Base-by-base conservation (phyloP, 1,140 invertebrate genomes). In the Panagrolaimus sp. region DNA sequence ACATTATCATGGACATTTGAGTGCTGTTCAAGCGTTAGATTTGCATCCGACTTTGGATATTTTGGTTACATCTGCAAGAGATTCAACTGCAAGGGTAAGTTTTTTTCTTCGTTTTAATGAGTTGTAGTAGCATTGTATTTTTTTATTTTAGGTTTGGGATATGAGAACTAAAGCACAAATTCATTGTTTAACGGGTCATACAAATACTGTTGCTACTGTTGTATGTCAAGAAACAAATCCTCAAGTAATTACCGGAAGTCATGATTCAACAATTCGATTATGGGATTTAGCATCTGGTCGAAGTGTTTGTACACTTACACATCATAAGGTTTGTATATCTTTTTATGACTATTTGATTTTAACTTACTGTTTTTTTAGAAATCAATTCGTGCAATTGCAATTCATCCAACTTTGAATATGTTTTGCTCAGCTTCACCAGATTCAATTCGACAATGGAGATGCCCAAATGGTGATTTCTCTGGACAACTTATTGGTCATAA, bases 391-490 rank as follows among this genome's bases (percentile, higher is more conserved):
- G 89, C 93, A 48, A 84, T 98, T 1, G 89, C 90, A 0, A 86
- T 96, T 12, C 95, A 98, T 88, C 96, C 96, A 0, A 90, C 89
- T 48, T 85, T 93, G 84, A 91, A 96, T 83, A 96, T 94, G 87
- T 98, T 99, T 85, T 95, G 92, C 0, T 96, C 93, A 2, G 96
- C 91, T 0, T 96, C 94, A 0, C 93, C 96, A 0, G 96, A 99
- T 83, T 98, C 98, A 83, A 94, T 99, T 67, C 99, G 98, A 84
- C 92, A 98, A 83, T 99, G 96, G 96, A 94, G 92, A 83, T 96
- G 94, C 84, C 95, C 94, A 0, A 93, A 98, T 81, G 96, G 96
- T 2, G 92, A 94, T 81, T 98, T 98, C 81, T 90, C 98, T 70
- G 95, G 98, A 84, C 98, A 98, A 86, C 86, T 98, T 46, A 90